Conservation (phyloP, 2,888 invertebrate species). For the Phortica magna region DNA sequence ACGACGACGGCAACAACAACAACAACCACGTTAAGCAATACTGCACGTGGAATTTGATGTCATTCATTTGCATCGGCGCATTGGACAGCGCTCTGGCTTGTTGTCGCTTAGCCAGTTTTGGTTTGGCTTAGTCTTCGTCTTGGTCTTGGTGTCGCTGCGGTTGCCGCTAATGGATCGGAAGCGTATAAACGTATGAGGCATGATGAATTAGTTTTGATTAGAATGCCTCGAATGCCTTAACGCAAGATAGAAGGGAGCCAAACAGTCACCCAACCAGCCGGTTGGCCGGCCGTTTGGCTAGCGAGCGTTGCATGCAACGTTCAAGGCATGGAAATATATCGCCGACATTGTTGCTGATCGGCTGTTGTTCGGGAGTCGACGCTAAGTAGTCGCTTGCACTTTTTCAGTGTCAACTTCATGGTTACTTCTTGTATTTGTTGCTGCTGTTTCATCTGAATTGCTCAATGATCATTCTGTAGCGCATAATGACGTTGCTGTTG, state of each 20-base stretch:
- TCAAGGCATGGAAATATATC: constrained; percentile 22
- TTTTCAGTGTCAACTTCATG: constrained; percentile 29
- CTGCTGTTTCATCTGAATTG: neutral
- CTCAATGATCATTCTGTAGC: neutral
- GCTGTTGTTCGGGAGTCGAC: constrained; percentile 17
- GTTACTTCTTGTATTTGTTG: neutral
- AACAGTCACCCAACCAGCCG: constrained; percentile 32
- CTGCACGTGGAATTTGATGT: constrained; percentile 37
- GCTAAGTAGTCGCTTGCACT: constrained; percentile 34
- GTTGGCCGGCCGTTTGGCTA: neutral
- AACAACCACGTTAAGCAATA: neutral
- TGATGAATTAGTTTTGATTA: constrained; percentile 71
- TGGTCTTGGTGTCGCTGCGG: constrained; percentile 31
- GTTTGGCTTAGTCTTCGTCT: neutral
- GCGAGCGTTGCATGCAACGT: constrained; percentile 26
- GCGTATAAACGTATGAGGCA: constrained; percentile 50
- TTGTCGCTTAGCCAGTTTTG: neutral
- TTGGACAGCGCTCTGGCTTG: neutral
- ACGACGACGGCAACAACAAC: neutral
- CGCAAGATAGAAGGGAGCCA: constrained; percentile 21
- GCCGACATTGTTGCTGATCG: constrained; percentile 7
- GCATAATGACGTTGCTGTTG: constrained; percentile 7
- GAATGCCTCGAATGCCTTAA: constrained; percentile 42
- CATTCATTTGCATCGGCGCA: constrained; percentile 33
- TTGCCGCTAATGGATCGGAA: constrained; percentile 67